Percentiles rank a stretch among this genome's conserved stretches.
Conservation (phyloP, 2,888 invertebrate species). For the Blastobasis adustella region DNA sequence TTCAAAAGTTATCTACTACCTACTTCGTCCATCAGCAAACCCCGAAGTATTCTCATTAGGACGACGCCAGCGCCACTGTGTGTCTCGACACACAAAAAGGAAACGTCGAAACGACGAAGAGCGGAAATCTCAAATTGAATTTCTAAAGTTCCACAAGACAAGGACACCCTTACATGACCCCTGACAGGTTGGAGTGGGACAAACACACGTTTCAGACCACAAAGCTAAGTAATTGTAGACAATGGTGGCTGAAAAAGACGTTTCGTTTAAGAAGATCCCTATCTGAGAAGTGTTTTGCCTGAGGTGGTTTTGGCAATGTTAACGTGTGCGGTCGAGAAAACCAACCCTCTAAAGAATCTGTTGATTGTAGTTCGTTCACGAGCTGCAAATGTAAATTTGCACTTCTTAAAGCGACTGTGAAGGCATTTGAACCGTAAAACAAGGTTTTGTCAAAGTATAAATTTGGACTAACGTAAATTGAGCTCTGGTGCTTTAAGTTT, state of each 20-base stretch:
- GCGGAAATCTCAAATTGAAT: conserved; percentile 62
- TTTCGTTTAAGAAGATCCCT: conserved; percentile 71
- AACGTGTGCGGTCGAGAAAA: conserved; percentile 3
- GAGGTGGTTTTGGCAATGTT: conserved; percentile 38
- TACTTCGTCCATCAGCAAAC: no score
- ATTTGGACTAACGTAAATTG: conserved; percentile 36
- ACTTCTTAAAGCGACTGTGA: conserved; percentile 54
- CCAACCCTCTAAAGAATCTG: not conserved
- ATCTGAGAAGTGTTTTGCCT: conserved; percentile 64
- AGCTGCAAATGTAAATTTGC: conserved; percentile 23
- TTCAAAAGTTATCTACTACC: no score
- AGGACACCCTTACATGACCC: conserved; percentile 25
- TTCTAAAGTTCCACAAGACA: conserved; percentile 37
- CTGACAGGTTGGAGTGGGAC: conserved; percentile 30
- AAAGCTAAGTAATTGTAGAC: conserved; percentile 72
- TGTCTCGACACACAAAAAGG: conserved; percentile 19
- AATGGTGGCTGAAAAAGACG: conserved; percentile 71
- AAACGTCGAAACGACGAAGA: conserved; percentile 36
- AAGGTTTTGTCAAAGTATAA: conserved; percentile 67
- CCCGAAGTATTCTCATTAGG: no score
- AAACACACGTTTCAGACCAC: conserved; percentile 36
- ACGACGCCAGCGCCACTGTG: no score
- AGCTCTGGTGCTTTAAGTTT: conserved; percentile 1
- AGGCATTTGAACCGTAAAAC: conserved; percentile 64
- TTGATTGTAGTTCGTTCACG: not conserved